A percentile compares a stretch with the other conserved stretches of the same genome.
These are phyloP conservation scores for Agrochola lota DNA, from an alignment of 2,888 invertebrate genomes.

Conservation along the genomic window DNA sequence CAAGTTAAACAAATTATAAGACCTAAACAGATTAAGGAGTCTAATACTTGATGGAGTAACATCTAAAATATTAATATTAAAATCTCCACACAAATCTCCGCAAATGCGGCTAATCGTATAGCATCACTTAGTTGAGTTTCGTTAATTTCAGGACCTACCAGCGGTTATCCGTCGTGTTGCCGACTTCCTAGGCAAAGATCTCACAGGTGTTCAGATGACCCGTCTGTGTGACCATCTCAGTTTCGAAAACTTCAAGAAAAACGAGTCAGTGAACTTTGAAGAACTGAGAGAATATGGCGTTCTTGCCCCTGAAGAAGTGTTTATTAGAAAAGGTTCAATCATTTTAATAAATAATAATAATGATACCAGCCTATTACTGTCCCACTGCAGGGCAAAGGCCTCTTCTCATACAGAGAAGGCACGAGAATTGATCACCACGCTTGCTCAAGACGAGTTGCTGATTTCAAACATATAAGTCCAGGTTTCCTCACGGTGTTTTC, in stretches of 20 bases:
- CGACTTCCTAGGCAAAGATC: constrained; percentile 89
- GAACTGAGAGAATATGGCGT: constrained; percentile 39
- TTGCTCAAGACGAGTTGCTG: too few relatives aligned
- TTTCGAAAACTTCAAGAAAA: constrained; percentile 94
- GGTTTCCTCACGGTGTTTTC: too few relatives aligned
- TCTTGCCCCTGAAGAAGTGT: constrained; percentile 44
- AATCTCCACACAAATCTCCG: too few relatives aligned
- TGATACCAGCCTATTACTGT: too few relatives aligned
- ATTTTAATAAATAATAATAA: not conserved
- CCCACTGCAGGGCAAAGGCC: too few relatives aligned
- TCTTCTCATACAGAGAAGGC: too few relatives aligned
- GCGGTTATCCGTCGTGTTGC: constrained; percentile 81
- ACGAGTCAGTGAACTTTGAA: constrained; percentile 87
- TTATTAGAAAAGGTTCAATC: constrained; percentile 66
- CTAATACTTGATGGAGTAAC: too few relatives aligned
- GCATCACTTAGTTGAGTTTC: not conserved
- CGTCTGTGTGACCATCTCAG: constrained; percentile 92
- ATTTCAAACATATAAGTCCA: too few relatives aligned
- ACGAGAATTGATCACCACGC: too few relatives aligned
- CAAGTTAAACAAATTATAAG: too few relatives aligned
- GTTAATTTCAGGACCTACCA: constrained; percentile 47
- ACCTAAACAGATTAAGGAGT: too few relatives aligned
- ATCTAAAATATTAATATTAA: too few relatives aligned
- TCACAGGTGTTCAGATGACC: constrained; percentile 87
- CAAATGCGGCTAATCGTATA: not conserved